A percentile compares a stretch with the other conserved stretches of the same genome.
phyloP scores from a whole-genome alignment of 2,797 vertebrate species.

The Taeniopygia guttata region DNA sequence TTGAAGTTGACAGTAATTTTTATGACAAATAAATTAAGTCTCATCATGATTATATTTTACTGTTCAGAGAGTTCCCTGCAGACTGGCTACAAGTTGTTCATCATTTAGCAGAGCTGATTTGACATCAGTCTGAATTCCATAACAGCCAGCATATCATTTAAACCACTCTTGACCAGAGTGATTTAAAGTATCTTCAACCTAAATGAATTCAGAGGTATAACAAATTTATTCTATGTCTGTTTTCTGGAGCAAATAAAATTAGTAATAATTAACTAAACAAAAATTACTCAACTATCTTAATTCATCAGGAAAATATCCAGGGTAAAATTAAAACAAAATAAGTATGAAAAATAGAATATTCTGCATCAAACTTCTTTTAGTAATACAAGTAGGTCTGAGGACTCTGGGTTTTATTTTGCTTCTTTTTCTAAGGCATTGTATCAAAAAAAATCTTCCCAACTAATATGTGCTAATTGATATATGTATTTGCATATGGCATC shows the following conservation, averaged over 20 bases:
- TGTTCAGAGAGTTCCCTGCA: neutral
- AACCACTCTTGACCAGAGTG: neutral
- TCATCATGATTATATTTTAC: neutral
- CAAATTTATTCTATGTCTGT: neutral
- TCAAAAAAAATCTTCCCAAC: neutral
- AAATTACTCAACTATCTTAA: neutral
- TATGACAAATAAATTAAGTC: slow-evolving; percentile 27
- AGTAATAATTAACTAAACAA: neutral
- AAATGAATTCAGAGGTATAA: neutral
- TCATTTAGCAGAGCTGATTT: neutral
- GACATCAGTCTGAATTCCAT: neutral
- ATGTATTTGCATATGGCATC: neutral
- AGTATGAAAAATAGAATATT: neutral
- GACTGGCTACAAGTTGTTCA: neutral
- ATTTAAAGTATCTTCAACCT: neutral
- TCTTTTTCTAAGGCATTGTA: neutral
- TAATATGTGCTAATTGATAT: neutral
- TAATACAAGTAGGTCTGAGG: neutral
- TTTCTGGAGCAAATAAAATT: neutral
- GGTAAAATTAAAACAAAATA: neutral
- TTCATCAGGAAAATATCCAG: neutral
- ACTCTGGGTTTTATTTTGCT: neutral
- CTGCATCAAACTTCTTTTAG: neutral
- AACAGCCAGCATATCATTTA: neutral
- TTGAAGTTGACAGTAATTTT: neutral